Base-by-base conservation (phyloP, 2,113 vertebrate species). In the Sceloporus tristichus region DNA sequence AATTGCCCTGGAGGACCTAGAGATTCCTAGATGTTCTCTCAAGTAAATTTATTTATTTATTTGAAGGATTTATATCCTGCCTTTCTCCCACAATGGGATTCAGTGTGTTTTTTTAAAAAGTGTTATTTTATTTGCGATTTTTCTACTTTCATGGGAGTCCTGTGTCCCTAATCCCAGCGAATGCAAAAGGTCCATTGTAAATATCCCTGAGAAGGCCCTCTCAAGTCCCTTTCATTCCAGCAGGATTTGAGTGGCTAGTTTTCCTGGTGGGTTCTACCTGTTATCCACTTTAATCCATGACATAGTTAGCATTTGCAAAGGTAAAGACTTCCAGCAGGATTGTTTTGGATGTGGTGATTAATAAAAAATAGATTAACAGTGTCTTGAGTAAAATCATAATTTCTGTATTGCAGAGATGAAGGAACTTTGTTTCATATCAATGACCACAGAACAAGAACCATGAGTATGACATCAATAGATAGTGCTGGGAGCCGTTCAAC, bases 401-500 rank as follows among this genome's bases (percentile, higher is more conserved):
- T 79, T 93, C 62, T 94, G 19, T 88, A 18, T 95, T 91, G 71
- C 90, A 99, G 98, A 95, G 96, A 97, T 92, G 94, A 98, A 82
- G 96, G 97, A 21, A 96, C 91, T 88, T 84, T 97, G 6, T 73
- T 93, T 74, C 96, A 96, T 75, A n/a, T 93, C 70, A 90, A 94
- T 88, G 97, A 94, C 16, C 95, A 95, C 87, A 97, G 97, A 90
- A 96, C 91, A 92, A 98, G 98, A 93, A 98, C 97, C 29, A 95
- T 96, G 92, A 99, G 98, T 85, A 87, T 98, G 76, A 95, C 93
- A 2, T 98, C 98, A 16, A 53, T 88, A 29, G 93, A 94, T 92
- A 99, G 97, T 86, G 5, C 93, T 73, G 96, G 97, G n/a, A 98
- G 97, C 95, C 98, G 97, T 92, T 99, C 98, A 70, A 99, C 98